Evolutionary conservation across 2,888 invertebrate species (phyloP).

Genomic region (Bruchidius siliquastri): DNA sequence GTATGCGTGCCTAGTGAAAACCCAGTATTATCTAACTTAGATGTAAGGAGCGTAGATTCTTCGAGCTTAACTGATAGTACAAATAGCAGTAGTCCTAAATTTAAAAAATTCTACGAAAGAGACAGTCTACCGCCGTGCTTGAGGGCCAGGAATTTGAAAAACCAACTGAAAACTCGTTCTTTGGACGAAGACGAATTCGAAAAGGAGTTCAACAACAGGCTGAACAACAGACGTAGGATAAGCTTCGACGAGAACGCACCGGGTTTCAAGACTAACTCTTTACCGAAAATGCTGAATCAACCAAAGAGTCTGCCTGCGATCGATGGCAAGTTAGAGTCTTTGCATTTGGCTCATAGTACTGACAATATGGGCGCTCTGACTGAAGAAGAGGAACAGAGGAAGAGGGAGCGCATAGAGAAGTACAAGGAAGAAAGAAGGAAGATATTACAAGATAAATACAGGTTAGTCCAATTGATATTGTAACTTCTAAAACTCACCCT

Average conservation of each 20-base stretch:
- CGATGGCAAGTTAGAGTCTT: slow-evolving; percentile 31
- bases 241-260: slow-evolving; percentile 51
- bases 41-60: slow-evolving; percentile 9
- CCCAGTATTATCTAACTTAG: slow-evolving; percentile 20
- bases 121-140: slow-evolving; percentile 56
- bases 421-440: slow-evolving; percentile 87
- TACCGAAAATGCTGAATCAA: slow-evolving; percentile 54
- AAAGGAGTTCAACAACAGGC: slow-evolving; percentile 56
- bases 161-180: slow-evolving; percentile 61
- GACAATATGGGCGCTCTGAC: slow-evolving; percentile 30
- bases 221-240: slow-evolving; percentile 50
- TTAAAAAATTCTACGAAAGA: slow-evolving; percentile 38
- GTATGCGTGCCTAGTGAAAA: slow-evolving; percentile 11
- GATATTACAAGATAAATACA: slow-evolving; percentile 77
- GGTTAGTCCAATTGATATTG: slow-evolving; percentile 28
- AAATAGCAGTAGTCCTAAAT: slow-evolving; percentile 28
- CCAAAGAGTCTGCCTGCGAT: slow-evolving; percentile 53
- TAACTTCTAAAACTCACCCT: too few species aligned
- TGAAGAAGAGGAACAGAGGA: slow-evolving; percentile 47
- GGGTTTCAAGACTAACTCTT: slow-evolving; percentile 47
- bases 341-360: slow-evolving; percentile 40
- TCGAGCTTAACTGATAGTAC: slow-evolving; percentile 6
- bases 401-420: slow-evolving; percentile 80
- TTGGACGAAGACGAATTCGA: slow-evolving; percentile 71
- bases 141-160: slow-evolving; percentile 59